Evolutionary conservation across 2,113 vertebrate species (phyloP).

Genomic region (Alces alces): DNA sequence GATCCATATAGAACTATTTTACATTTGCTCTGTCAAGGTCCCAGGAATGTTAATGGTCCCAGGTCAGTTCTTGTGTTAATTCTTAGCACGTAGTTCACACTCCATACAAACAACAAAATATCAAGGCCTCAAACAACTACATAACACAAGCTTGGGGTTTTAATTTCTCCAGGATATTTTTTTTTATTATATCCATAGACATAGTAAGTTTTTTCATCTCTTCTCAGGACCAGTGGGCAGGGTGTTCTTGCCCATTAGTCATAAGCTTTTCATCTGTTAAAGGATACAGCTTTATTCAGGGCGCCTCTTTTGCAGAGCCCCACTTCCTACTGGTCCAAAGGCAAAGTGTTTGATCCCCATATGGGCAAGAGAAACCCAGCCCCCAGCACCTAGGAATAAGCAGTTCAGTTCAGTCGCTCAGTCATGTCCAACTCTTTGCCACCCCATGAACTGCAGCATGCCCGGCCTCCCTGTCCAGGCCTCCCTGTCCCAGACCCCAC

Average conservation of each 20-base stretch:
- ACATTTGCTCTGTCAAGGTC: background rate
- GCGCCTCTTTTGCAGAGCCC: background rate
- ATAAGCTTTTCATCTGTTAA: background rate
- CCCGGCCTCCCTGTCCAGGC: background rate
- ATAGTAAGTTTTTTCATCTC: background rate
- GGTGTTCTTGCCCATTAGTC: background rate
- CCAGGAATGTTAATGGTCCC: background rate
- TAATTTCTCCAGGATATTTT: background rate
- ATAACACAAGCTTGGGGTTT: background rate
- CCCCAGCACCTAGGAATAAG: background rate
- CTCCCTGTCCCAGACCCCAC: background rate
- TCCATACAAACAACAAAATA: background rate
- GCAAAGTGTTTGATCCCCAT: background rate
- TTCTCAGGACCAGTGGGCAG: background rate
- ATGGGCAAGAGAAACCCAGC: background rate
- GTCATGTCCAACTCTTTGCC: fast-evolving
- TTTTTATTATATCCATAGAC: background rate
- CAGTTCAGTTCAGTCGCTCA: background rate
- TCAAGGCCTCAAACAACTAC: background rate
- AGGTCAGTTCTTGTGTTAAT: background rate
- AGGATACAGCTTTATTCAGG: background rate
- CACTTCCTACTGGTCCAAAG: background rate
- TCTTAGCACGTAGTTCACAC: background rate
- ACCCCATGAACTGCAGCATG: background rate
- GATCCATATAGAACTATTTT: background rate